A percentile compares a stretch with the other conserved stretches of the same genome.
phyloP scores from a whole-genome alignment of 2,113 vertebrate genomes.

The Pipa parva region DNA sequence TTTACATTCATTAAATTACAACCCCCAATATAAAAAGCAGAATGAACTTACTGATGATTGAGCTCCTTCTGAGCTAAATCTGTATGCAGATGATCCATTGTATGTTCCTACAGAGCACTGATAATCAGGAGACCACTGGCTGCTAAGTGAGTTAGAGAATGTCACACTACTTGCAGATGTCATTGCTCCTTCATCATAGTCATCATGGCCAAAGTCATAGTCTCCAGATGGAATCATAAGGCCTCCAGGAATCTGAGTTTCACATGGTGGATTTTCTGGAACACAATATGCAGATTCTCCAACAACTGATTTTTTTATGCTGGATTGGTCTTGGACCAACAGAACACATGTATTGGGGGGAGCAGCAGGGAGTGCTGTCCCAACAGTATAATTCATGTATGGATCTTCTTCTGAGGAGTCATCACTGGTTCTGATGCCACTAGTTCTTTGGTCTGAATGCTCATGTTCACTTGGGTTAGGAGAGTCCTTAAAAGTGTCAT shows the following conservation, averaged over 20 bases:
- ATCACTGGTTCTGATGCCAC: constrained; percentile 91
- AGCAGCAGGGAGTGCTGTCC: constrained; percentile 53
- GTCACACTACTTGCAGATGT: constrained; percentile 82
- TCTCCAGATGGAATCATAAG: constrained; percentile 82
- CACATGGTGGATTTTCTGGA: constrained; percentile 62
- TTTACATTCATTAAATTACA: too few relatives aligned
- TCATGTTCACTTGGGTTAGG: constrained; percentile 94
- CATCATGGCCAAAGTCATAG: constrained; percentile 84
- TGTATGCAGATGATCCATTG: constrained; percentile 86
- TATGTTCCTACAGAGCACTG: constrained; percentile 85
- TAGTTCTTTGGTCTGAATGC: constrained; percentile 92
- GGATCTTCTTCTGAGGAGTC: constrained; percentile 97
- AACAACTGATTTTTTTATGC: constrained; percentile 63
- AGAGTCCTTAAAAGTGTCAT: constrained; percentile 92
- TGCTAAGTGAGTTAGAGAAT: constrained; percentile 77
- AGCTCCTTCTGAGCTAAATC: constrained; percentile 90
- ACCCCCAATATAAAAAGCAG: background rate
- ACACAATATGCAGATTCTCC: constrained; percentile 74
- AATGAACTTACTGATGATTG: constrained; percentile 85
- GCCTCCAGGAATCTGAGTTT: constrained; percentile 63
- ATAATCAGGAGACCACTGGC: constrained; percentile 88
- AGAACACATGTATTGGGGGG: constrained; percentile 51
- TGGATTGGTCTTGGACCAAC: constrained; percentile 48
- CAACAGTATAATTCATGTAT: constrained; percentile 83
- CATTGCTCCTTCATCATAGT: constrained; percentile 83